Conservation (phyloP, 2,113 vertebrate species). For the Grallaria varia region DNA sequence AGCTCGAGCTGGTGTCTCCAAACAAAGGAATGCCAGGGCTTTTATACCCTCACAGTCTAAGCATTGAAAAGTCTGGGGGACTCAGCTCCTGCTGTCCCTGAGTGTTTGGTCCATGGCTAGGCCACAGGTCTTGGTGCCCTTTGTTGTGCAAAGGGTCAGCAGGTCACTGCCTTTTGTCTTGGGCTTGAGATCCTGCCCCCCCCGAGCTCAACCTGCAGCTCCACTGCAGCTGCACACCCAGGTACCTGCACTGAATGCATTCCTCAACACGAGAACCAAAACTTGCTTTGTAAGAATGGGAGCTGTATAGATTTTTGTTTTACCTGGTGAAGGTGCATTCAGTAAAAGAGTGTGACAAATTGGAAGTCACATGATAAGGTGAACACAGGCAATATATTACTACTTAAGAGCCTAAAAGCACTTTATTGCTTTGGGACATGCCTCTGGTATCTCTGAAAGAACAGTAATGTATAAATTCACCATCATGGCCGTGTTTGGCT, state of each 20-base stretch:
- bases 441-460: not conserved
- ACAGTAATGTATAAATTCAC: not conserved
- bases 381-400: not conserved
- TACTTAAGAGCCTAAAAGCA: not conserved
- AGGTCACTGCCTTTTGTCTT: too few relatives aligned
- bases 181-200: too few relatives aligned
- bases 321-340: not conserved
- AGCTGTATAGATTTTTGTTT: not conserved
- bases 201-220: not conserved
- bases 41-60: not conserved
- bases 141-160: fast-evolving
- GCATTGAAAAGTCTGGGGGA: fast-evolving
- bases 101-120: too few relatives aligned
- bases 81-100: not conserved
- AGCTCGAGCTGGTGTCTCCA: not conserved
- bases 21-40: not conserved
- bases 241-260: not conserved
- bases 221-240: not conserved
- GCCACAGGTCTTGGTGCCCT: not conserved
- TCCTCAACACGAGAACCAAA: not conserved
- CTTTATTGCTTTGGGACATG: not conserved
- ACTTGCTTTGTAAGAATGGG: not conserved
- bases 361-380: not conserved
- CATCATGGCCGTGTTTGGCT: fast-evolving
- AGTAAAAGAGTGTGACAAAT: not conserved